A percentile compares a stretch with the other conserved stretches of the same genome.
Conservation (phyloP, 1,140 invertebrate genomes). For the Camponotus floridanus region DNA sequence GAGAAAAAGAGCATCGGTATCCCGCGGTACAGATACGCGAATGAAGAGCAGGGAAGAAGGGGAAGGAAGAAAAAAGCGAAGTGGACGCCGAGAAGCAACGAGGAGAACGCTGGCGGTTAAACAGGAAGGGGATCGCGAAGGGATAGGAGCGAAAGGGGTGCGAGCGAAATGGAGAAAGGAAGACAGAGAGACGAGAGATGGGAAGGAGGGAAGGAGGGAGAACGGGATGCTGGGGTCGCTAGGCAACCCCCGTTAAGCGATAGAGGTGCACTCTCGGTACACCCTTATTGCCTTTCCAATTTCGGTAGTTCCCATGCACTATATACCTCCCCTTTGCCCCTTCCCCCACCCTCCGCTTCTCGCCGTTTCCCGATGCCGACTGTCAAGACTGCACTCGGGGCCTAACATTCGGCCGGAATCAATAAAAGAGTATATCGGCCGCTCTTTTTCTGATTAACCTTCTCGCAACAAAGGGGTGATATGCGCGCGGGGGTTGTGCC, state of each 20-base stretch:
- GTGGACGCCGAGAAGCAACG: slow-evolving; percentile 42
- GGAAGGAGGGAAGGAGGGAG: not conserved
- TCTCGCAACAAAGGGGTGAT: slow-evolving; percentile 18
- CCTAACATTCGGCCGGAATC: slow-evolving; percentile 64
- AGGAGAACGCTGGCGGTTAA: slow-evolving; percentile 6
- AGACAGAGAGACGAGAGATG: slow-evolving; percentile 1
- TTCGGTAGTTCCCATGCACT: slow-evolving; percentile 79
- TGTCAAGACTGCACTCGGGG: slow-evolving; percentile 68
- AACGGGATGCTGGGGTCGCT: slow-evolving; percentile 80
- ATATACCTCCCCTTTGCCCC: not conserved
- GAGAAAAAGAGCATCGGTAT: slow-evolving; percentile 71
- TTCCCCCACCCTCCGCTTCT: not conserved
- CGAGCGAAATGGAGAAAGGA: slow-evolving; percentile 36
- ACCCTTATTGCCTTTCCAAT: slow-evolving; percentile 84
- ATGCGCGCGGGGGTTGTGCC: not conserved
- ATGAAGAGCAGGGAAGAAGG: slow-evolving; percentile 23
- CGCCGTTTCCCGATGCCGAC: slow-evolving; percentile 61
- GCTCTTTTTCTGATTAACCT: slow-evolving; percentile 54
- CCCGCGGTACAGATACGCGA: slow-evolving; percentile 64
- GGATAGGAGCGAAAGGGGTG: slow-evolving; percentile 50
- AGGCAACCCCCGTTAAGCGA: slow-evolving; percentile 82
- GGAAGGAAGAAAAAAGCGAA: slow-evolving; percentile 54
- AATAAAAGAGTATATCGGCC: slow-evolving; percentile 62
- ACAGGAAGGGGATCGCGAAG: not conserved
- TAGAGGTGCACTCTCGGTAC: slow-evolving; percentile 79